Percentiles rank a stretch among this genome's conserved stretches.
Conservation (phyloP, 2,113 vertebrate genomes). For the Crotophaga sulcirostris region DNA sequence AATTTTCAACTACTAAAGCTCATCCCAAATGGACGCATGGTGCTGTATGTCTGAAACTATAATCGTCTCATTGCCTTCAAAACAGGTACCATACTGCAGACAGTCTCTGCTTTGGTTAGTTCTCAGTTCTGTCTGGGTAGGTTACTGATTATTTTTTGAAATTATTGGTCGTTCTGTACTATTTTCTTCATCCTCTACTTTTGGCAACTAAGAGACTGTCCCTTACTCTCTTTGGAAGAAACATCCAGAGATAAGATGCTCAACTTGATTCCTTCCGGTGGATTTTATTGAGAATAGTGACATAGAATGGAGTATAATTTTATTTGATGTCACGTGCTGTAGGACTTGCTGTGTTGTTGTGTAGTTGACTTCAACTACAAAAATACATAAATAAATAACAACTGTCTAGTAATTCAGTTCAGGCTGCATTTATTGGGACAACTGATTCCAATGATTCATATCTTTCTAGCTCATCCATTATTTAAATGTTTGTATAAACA, state of each 20-base stretch:
- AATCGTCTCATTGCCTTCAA: neutral
- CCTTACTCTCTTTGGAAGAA: neutral
- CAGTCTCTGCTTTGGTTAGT: neutral
- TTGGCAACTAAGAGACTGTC: neutral
- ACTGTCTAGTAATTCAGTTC: conserved; percentile 4
- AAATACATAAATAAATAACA: conserved; percentile 34
- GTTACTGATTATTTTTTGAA: neutral
- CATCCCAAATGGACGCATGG: neutral
- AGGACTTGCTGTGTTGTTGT: neutral
- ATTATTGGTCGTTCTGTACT: neutral
- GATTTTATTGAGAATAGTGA: neutral
- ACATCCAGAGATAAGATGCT: neutral
- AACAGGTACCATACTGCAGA: neutral
- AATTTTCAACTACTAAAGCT: neutral
- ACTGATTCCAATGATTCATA: conserved; percentile 33
- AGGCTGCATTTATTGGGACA: neutral
- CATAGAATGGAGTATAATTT: neutral
- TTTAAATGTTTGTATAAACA: conserved; percentile 42
- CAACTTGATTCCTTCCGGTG: neutral
- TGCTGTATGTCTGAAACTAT: neutral
- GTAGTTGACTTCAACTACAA: conserved; percentile 18
- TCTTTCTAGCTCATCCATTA: conserved; percentile 23
- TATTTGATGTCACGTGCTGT: neutral
- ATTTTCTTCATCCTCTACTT: neutral
- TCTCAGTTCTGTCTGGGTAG: neutral